A percentile compares a stretch with the other conserved stretches of the same genome.
Conservation (phyloP, 1,140 invertebrate species). For the Latrodectus geometricus region DNA sequence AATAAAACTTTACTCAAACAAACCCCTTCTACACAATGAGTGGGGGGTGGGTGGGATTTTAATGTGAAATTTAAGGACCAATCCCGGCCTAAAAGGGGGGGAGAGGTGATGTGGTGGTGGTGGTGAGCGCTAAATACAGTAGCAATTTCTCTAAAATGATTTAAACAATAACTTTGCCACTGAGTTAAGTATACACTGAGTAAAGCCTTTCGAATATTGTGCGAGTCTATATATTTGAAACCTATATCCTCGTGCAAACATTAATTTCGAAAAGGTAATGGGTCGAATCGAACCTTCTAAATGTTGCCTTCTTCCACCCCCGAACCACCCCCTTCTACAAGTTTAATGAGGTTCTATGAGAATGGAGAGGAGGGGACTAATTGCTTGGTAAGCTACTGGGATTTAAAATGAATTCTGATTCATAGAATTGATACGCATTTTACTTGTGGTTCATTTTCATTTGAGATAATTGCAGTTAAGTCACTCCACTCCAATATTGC, state of each 20-base stretch:
- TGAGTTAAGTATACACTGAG: background rate
- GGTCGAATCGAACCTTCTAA: slow-evolving; percentile 29
- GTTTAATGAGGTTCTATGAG: slow-evolving; percentile 51
- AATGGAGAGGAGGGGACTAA: slow-evolving; percentile 1
- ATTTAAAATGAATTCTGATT: slow-evolving; percentile 56
- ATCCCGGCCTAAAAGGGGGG: background rate
- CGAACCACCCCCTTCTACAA: background rate
- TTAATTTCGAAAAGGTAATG: slow-evolving; percentile 60
- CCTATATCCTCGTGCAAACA: slow-evolving; percentile 51
- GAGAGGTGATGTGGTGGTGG: background rate
- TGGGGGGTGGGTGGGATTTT: too few relatives aligned
- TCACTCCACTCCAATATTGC: background rate
- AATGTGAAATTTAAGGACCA: slow-evolving; percentile 45
- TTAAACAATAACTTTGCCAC: slow-evolving; percentile 53
- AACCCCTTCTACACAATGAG: too few relatives aligned
- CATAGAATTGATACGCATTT: slow-evolving; percentile 34
- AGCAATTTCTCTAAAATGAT: slow-evolving; percentile 51
- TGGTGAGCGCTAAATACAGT: slow-evolving; percentile 3
- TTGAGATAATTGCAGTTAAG: slow-evolving; percentile 12
- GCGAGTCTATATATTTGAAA: slow-evolving; percentile 47
- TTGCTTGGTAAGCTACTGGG: slow-evolving; percentile 51
- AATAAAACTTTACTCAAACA: slow-evolving; percentile 37
- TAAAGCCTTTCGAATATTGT: slow-evolving; percentile 26
- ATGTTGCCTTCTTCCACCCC: background rate
- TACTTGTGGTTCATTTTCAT: slow-evolving; percentile 5